A percentile compares a stretch with the other conserved stretches of the same genome.
Evolutionary conservation across 2,113 vertebrate genomes (phyloP).

Genomic region (Nothoprocta perdicaria): DNA sequence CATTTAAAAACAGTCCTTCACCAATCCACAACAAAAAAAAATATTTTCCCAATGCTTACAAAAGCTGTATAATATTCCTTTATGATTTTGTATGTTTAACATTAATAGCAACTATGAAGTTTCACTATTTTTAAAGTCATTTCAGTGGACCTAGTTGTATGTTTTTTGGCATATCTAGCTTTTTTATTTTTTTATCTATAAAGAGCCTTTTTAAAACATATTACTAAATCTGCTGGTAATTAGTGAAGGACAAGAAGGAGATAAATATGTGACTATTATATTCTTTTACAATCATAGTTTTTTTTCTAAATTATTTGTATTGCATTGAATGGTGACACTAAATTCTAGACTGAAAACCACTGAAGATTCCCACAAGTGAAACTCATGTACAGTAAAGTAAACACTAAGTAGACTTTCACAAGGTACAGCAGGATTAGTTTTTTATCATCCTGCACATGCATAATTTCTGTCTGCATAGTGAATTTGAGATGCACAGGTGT

Average conservation of each 20-base stretch:
- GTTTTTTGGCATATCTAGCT: background rate
- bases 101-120: background rate
- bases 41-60: background rate
- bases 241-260: background rate
- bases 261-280: slow-evolving; percentile 14
- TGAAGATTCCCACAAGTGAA: slow-evolving; percentile 14
- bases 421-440: background rate
- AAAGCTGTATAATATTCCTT: background rate
- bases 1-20: background rate
- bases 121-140: background rate
- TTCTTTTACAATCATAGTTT: slow-evolving; percentile 28
- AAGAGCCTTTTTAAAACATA: background rate
- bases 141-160: background rate
- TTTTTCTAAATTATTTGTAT: slow-evolving; percentile 37
- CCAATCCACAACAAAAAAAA: background rate
- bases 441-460: background rate
- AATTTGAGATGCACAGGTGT: background rate
- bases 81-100: background rate
- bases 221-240: background rate
- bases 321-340: slow-evolving; percentile 23
- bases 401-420: background rate
- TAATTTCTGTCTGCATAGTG: background rate
- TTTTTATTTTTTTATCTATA: background rate
- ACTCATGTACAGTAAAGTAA: background rate
- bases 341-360: slow-evolving; percentile 27